A percentile compares a stretch with the other conserved stretches of the same genome.
phyloP scores from a whole-genome alignment of 1,140 invertebrate species.

The Drosophila ficusphila region DNA sequence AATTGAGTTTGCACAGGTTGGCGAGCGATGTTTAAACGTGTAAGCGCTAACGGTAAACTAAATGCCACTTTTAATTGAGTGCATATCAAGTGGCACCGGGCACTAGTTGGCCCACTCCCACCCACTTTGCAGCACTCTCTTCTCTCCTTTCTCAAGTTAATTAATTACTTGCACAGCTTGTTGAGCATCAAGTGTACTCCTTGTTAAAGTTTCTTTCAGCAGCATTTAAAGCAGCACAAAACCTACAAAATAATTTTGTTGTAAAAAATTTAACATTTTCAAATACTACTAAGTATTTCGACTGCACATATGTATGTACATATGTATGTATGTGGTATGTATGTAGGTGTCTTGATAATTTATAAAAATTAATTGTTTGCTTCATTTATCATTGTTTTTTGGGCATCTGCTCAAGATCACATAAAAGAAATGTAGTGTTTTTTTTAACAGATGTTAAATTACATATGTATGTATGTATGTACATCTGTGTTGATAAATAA shows the following conservation, averaged over 20 bases:
- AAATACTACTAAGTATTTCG: background rate
- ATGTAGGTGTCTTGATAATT: conserved; percentile 4
- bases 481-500: background rate
- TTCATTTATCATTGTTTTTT: background rate
- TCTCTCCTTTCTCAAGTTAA: background rate
- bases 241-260: no score
- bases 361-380: background rate
- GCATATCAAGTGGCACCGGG: background rate
- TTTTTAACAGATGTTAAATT: no score
- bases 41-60: background rate
- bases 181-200: background rate
- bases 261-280: no score
- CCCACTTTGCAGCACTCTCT: no score
- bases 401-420: conserved; percentile 6
- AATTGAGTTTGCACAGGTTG: conserved; percentile 9
- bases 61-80: conserved; percentile 18
- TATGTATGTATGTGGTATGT: no score
- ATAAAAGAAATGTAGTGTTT: no score
- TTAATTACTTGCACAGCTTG: background rate
- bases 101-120: conserved; percentile 14
- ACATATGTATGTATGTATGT: background rate
- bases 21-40: background rate
- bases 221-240: no score
- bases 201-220: no score
- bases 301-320: background rate